phyloP scores from a whole-genome alignment of 2,113 vertebrate genomes.

The Anguilla japonica region DNA sequence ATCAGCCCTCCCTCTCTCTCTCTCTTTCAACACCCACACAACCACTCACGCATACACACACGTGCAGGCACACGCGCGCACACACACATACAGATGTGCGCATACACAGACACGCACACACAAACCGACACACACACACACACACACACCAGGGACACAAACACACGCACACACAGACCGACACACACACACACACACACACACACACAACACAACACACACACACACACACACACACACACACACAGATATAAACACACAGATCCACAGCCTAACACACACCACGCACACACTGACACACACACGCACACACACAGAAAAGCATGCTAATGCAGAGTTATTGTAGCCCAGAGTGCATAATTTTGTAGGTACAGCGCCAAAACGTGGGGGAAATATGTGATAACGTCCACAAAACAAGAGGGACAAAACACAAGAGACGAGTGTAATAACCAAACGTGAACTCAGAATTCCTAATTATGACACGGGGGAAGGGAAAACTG shows the following conservation, averaged over 20 bases:
- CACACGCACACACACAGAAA: constrained; percentile 40
- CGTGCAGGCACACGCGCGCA: neutral
- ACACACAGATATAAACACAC: too few species aligned
- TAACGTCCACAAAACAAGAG: constrained; percentile 82
- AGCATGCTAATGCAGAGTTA: constrained; percentile 57
- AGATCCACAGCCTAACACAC: too few species aligned
- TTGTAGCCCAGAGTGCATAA: constrained; percentile 89
- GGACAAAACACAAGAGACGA: constrained; percentile 81
- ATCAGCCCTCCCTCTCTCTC: neutral
- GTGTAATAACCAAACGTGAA: constrained; percentile 90
- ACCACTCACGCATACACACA: too few species aligned
- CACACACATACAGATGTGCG: neutral
- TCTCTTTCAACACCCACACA: too few species aligned
- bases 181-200: too few species aligned
- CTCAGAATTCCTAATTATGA: constrained; percentile 98
- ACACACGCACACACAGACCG: too few species aligned
- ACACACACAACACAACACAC: too few species aligned
- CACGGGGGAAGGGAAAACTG: constrained; percentile 84
- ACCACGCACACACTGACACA: constrained; percentile 11
- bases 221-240: too few species aligned
- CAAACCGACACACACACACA: too few species aligned
- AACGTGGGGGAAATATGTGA: constrained; percentile 88
- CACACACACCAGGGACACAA: too few species aligned
- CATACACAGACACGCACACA: too few species aligned
- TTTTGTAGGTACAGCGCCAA: constrained; percentile 87